A percentile compares a stretch with the other conserved stretches of the same genome.
phyloP scores from a whole-genome alignment of 2,888 invertebrate genomes.

The Isotomurus palustris region DNA sequence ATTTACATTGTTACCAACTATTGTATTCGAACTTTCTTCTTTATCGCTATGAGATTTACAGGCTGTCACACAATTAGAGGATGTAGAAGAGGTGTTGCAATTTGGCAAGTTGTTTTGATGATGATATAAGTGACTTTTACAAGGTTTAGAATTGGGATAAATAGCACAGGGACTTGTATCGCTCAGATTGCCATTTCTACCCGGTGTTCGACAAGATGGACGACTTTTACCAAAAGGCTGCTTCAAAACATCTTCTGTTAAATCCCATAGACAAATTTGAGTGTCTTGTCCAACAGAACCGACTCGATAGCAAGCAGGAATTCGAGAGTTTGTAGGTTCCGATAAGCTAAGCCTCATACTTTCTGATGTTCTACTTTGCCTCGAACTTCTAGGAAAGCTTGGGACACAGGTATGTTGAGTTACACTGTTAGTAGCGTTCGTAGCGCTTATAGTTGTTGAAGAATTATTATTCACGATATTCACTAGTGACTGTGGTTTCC shows the following conservation, averaged over 20 bases:
- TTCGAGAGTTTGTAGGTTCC: constrained; percentile 44
- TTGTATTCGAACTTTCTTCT: constrained; percentile 17
- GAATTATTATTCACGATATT: constrained; percentile 40
- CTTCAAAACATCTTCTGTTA: constrained; percentile 84
- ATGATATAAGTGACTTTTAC: no score
- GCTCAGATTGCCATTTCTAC: constrained; percentile 14
- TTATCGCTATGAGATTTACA: constrained; percentile 31
- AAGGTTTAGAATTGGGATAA: constrained; percentile 42
- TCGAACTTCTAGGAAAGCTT: constrained; percentile 34
- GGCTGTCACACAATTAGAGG: constrained; percentile 34
- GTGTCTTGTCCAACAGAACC: constrained; percentile 98
- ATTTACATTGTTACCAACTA: constrained; percentile 10
- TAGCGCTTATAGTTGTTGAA: constrained; percentile 25
- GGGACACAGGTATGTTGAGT: constrained; percentile 16
- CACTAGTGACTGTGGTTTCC: constrained; percentile 27
- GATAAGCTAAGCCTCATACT: constrained; percentile 47
- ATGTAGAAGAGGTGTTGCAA: no score
- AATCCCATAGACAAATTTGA: constrained; percentile 95
- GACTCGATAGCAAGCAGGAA: constrained; percentile 66
- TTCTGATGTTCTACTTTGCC: constrained; percentile 41
- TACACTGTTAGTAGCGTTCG: constrained; percentile 36
- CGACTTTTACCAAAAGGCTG: constrained; percentile 43
- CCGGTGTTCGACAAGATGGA: constrained; percentile 43
- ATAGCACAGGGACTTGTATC: constrained; percentile 39
- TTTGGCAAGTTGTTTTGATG: constrained; percentile 41